Conservation (phyloP, 2,888 invertebrate species). For the Eustalomyia histrio region DNA sequence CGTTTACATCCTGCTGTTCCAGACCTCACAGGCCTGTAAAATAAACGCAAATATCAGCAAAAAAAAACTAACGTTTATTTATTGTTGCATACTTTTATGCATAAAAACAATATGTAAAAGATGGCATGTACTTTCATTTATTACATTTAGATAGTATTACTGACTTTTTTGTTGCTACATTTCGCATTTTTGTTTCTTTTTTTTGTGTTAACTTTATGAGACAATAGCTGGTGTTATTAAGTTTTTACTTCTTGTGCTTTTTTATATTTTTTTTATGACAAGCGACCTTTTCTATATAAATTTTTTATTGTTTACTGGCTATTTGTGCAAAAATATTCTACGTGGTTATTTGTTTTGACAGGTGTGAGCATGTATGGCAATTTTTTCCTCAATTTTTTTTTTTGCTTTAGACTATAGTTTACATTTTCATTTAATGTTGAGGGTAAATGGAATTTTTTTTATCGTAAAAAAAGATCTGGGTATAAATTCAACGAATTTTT, state of each 20-base stretch:
- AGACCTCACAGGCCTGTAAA: conserved; percentile 7
- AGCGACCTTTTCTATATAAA: conserved; percentile 2
- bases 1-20: conserved; percentile 25
- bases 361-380: conserved; percentile 27
- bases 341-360: conserved; percentile 41
- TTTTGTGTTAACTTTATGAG: conserved; percentile 15
- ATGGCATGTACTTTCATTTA: conserved; percentile 22
- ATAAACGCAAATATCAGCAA: neutral
- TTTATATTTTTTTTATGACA: neutral
- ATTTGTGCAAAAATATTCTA: conserved; percentile 30
- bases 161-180: conserved; percentile 3
- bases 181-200: neutral
- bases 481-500: no score
- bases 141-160: conserved; percentile 22
- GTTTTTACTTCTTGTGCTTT: conserved; percentile 16
- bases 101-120: neutral
- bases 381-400: neutral
- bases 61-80: conserved; percentile 29
- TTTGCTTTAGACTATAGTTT: neutral
- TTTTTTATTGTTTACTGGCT: conserved; percentile 17
- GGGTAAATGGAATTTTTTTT: neutral
- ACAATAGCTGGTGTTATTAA: conserved; percentile 29
- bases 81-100: conserved; percentile 41
- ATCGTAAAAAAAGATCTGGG: no score
- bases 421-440: conserved; percentile 13